Evolutionary conservation across 64 coral and sea anemone species (phyloP).

Genomic region (Dendronephthya gigantea): DNA sequence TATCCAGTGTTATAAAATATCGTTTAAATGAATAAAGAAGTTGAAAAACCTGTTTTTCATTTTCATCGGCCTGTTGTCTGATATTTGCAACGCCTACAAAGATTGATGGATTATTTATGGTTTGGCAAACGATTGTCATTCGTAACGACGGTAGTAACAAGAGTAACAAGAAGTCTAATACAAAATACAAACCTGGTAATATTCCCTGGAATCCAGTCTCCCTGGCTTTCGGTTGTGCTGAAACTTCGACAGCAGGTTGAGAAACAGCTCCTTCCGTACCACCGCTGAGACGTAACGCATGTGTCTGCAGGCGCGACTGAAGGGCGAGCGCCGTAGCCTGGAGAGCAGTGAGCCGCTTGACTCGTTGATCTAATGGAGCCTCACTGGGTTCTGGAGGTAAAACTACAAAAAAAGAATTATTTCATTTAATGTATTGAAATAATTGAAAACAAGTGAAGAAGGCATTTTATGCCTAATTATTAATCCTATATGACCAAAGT

Average conservation of each 20-base stretch:
- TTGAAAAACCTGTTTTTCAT: conserved; percentile 61
- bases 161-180: no score
- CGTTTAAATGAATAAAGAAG: not conserved
- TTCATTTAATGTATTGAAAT: no score
- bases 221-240: not conserved
- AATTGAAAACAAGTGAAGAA: no score
- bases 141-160: no score
- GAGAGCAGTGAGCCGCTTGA: conserved; percentile 73
- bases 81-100: conserved; percentile 72
- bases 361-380: conserved; percentile 16
- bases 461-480: no score
- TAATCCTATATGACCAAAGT: no score
- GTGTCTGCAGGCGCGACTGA: conserved; percentile 60
- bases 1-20: not conserved
- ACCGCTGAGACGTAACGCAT: conserved; percentile 62
- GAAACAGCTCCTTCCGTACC: not conserved
- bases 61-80: conserved; percentile 80
- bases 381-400: not conserved
- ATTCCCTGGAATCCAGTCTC: conserved; percentile 29
- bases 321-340: conserved; percentile 62
- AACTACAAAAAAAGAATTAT: not conserved
- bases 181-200: conserved; percentile 29
- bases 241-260: not conserved
- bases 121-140: no score
- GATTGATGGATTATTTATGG: no score